Percentiles rank a stretch among this genome's conserved stretches.
phyloP scores from a whole-genome alignment of 2,888 invertebrate species.

The Cataglyphis cursor region DNA sequence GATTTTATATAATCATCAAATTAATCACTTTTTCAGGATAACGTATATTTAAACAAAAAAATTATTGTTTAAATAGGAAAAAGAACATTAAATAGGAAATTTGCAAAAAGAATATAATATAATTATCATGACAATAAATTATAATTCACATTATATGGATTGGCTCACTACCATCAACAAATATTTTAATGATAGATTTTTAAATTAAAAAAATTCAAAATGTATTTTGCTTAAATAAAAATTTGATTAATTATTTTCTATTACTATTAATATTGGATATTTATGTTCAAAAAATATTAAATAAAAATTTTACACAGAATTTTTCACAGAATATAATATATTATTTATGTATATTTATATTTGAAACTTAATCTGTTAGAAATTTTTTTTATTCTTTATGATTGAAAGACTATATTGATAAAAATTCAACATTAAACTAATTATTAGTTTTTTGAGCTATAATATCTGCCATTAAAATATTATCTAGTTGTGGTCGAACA shows the following conservation, averaged over 20 bases:
- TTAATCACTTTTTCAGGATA: slow-evolving; percentile 16
- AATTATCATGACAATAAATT: slow-evolving; percentile 39
- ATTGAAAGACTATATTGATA: neutral
- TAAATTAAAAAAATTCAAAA: neutral
- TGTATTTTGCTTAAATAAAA: neutral
- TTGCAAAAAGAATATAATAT: slow-evolving; percentile 5
- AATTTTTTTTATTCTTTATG: neutral
- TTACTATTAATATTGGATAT: slow-evolving; percentile 4
- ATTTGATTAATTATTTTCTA: neutral
- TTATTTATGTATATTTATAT: slow-evolving; percentile 11
- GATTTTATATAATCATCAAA: slow-evolving; percentile 11
- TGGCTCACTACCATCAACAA: neutral
- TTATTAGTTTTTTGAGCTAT: neutral
- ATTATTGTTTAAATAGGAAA: slow-evolving; percentile 10
- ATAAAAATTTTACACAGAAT: neutral
- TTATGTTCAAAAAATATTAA: neutral
- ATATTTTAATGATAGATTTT: slow-evolving; percentile 30
- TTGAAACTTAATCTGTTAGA: neutral
- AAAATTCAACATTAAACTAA: slow-evolving; percentile 1
- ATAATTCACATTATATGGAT: slow-evolving; percentile 1
- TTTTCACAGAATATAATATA: neutral
- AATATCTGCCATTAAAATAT: slow-evolving; percentile 24
- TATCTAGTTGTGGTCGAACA: neutral
- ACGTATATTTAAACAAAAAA: slow-evolving; percentile 19
- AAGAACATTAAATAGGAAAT: neutral